Evolutionary conservation across 2,797 vertebrate genomes (phyloP), one percentile per base, ranked within the genome.

Genomic region (Linurgus olivaceus): DNA sequence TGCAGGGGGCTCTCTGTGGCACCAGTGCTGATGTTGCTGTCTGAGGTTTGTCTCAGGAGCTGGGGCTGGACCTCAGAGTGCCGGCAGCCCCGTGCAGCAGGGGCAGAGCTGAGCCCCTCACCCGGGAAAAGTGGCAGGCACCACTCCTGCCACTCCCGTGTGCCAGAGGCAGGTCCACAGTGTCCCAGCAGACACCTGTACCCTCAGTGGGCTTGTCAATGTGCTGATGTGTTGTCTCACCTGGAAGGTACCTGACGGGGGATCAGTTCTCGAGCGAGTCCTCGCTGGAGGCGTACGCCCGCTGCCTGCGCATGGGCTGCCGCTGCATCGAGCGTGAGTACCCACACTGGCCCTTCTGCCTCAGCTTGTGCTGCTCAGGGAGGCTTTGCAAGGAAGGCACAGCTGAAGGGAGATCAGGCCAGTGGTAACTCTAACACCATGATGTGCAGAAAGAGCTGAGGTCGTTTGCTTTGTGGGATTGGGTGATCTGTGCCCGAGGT

Each of bases 201-300:
- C 7, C 33, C 2, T 0, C 4, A 0, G 26, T 2, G 72, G 28
- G 55, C 2, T 0, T 4, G 33, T 31, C 50, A 4, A 31, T 19
- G 65, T 71, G 77, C 58, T 96, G 90, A 92, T 29, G 44, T 58
- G 25, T 50, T 78, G 67, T 96, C 57, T 94, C 84, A 18, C n/a
- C 0, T 86, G 85, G 37, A 77, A 98, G 98, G 90, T 98, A 98
- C 95, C 98, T 99, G 98, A 99, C 99, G 0, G 99, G 99, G 95
- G 99, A 99, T 97, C 99, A 99, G 98, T 99, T 99, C 98, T 99
- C 99, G 90, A 99, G 99, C 4, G 99, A 99, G 96, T 99, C 99
- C n/a, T 99, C 99, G 17, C 97, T 99, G 97, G 99, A 99, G 98
- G 99, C 99, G 1, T 99, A 99, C 1, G 99, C 99, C 24, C 99